Evolutionary conservation across 2,797 vertebrate genomes (phyloP), one percentile per base, ranked within the genome.

Genomic region (Florisuga fusca): DNA sequence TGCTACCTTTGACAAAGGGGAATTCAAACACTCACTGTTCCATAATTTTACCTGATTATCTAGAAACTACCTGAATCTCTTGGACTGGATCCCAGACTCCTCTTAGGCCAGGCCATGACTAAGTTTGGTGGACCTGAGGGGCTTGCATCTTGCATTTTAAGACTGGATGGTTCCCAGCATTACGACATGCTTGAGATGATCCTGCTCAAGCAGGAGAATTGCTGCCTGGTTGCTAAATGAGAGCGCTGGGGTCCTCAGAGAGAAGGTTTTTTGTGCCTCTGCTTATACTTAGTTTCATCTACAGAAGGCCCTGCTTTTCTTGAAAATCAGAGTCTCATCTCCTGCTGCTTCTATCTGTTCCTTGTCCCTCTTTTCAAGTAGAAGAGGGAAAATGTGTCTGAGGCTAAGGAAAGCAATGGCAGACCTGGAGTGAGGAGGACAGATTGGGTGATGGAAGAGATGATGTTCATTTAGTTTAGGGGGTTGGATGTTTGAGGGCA

Each of bases 131-230:
- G 41, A 90, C 77, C 53, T 67, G 48, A 69, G 59, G 50, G 67
- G n/a, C 29, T 88, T 4, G 0, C 0, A 0, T 76, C 29, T 88
- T 4, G 0, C 0, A 0, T 76, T 46, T 88, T 63, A 46, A 88
- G 51, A 89, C 33, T 76, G 84, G 80, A 68, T 0, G 0, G 59
- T 90, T 93, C 80, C 45, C 57, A 93, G 71, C 55, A 15, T 90
- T 88, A 69, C 11, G 5, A 43, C 58, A 27, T 72, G 90, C 85
- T 86, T 84, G 83, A 90, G 78, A 45, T 66, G 55, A 33, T 67
- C 51, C 38, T 3, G 4, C 29, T 91, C 81, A 83, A 72, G 82
- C 93, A 84, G 50, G 69, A 80, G 94, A 83, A 91, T 83, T 61
- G 41, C 41, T 71, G 41, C 0, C 0, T 72, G 57, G 48, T 33